Conservation (phyloP, 2,797 vertebrate genomes). For the Todus mexicanus region DNA sequence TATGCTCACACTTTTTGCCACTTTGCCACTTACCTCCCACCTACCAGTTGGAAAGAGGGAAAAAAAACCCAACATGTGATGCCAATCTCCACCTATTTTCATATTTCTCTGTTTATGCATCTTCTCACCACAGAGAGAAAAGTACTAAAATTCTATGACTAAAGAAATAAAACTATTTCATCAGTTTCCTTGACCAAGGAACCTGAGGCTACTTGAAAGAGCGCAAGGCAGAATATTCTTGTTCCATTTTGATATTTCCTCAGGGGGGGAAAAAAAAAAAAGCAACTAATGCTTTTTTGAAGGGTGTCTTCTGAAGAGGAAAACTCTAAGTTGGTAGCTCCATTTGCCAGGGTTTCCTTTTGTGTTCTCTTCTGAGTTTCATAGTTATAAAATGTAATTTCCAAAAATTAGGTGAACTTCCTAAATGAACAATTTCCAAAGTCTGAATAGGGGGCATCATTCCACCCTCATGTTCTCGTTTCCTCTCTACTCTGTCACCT, state of each 20-base stretch:
- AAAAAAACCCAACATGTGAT: neutral
- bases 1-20: conserved; percentile 56
- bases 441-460: neutral
- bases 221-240: neutral
- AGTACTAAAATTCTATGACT: neutral
- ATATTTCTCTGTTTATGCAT: neutral
- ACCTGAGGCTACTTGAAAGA: neutral
- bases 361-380: neutral
- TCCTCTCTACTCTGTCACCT: fast-evolving
- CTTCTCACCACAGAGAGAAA: neutral
- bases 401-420: neutral
- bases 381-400: neutral
- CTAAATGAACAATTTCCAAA: neutral
- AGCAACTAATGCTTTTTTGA: neutral
- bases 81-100: conserved; percentile 38
- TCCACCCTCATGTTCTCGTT: neutral
- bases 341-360: neutral
- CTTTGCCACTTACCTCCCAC: conserved; percentile 64
- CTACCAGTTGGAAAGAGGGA: conserved; percentile 52
- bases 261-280: neutral
- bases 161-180: neutral
- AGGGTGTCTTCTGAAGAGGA: neutral
- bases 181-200: neutral
- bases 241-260: neutral
- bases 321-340: neutral